Percentiles rank a stretch among this genome's conserved stretches.
phyloP scores from a whole-genome alignment of 2,888 invertebrate species.

The Eristalinus sepulchralis region DNA sequence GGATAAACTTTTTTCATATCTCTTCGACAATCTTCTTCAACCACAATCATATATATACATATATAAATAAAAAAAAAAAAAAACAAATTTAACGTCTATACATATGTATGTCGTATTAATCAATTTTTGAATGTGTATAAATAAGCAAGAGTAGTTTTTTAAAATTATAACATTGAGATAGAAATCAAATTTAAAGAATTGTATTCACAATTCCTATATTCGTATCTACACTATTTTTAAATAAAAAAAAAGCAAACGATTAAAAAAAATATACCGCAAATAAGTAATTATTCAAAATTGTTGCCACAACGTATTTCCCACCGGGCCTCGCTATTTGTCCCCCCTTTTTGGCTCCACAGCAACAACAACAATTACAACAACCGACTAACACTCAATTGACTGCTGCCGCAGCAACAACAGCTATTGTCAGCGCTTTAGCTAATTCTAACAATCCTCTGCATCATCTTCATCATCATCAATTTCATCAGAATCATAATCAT shows the following conservation, averaged over 20 bases:
- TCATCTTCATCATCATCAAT: constrained; percentile 67
- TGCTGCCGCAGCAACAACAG: constrained; percentile 59
- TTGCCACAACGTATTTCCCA: constrained; percentile 76
- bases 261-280: constrained; percentile 22
- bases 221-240: neutral
- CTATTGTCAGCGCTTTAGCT: constrained; percentile 66
- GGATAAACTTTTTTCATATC: constrained; percentile 10
- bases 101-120: constrained; percentile 48
- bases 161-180: constrained; percentile 1
- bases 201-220: too few species aligned
- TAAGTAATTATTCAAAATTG: constrained; percentile 67
- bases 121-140: constrained; percentile 57
- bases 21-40: constrained; percentile 52
- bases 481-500: constrained; percentile 27
- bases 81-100: neutral
- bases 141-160: constrained; percentile 67
- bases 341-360: constrained; percentile 74
- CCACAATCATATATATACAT: neutral
- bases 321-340: constrained; percentile 75
- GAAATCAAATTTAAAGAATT: neutral
- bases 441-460: constrained; percentile 65
- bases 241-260: constrained; percentile 18
- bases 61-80: neutral
- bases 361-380: constrained; percentile 50
- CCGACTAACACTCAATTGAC: constrained; percentile 62